Conservation (phyloP, 2,797 vertebrate species). For the Melanotaenia nigrans region DNA sequence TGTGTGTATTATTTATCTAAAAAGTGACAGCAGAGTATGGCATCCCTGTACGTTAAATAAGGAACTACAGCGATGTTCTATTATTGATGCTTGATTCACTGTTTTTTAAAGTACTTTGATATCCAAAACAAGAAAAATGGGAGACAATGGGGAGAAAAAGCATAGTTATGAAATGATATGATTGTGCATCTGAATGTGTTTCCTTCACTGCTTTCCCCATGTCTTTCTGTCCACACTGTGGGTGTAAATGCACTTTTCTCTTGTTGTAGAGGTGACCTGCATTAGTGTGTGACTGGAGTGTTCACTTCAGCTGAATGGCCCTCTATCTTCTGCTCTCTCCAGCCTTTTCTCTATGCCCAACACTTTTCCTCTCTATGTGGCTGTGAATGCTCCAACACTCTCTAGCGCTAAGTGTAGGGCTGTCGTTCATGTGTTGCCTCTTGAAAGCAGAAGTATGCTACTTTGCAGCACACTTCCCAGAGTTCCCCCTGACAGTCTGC, state of each 20-base stretch:
- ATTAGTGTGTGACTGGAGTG: slow-evolving; percentile 64
- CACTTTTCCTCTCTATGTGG: slow-evolving; percentile 59
- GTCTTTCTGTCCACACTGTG: slow-evolving; percentile 41
- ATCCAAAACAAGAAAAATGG: slow-evolving; percentile 29
- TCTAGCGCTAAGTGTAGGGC: slow-evolving; percentile 58
- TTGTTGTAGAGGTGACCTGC: slow-evolving; percentile 70
- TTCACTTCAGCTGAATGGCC: slow-evolving; percentile 73
- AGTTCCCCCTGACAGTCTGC: slow-evolving; percentile 38
- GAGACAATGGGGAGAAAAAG: slow-evolving; percentile 40
- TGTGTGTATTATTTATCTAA: slow-evolving; percentile 85
- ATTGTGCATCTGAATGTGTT: slow-evolving; percentile 58
- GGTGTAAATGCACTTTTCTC: slow-evolving; percentile 57
- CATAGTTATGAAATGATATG: slow-evolving; percentile 39
- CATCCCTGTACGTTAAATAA: slow-evolving; percentile 75
- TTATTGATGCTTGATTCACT: slow-evolving; percentile 80
- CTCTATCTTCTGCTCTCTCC: slow-evolving; percentile 46
- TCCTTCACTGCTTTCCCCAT: slow-evolving; percentile 25
- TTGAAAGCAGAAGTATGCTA: slow-evolving; percentile 60
- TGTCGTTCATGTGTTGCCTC: slow-evolving; percentile 64
- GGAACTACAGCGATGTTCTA: slow-evolving; percentile 69
- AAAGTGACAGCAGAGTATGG: slow-evolving; percentile 76
- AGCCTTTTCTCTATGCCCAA: slow-evolving; percentile 47
- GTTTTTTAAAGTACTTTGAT: slow-evolving; percentile 70
- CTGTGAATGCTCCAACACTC: slow-evolving; percentile 71
- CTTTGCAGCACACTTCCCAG: slow-evolving; percentile 60